A percentile compares a stretch with the other conserved stretches of the same genome.
Evolutionary conservation across 1,140 invertebrate species (phyloP).

Genomic region (Parasteatoda tepidariorum): DNA sequence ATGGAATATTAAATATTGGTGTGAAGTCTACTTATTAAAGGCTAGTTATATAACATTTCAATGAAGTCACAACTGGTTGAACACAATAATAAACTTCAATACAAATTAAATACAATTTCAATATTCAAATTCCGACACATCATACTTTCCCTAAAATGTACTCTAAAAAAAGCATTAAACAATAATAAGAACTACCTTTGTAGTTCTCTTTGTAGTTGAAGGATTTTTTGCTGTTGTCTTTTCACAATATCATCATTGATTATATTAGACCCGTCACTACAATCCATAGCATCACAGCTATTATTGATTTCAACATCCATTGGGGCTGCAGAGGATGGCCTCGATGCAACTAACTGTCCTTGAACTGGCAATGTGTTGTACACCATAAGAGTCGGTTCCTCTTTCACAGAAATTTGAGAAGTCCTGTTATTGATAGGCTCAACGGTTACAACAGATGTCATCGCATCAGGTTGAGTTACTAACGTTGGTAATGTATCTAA

Average conservation of each 20-base stretch:
- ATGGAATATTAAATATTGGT: too few species aligned
- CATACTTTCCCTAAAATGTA: too few species aligned
- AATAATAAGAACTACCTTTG: constrained; percentile 61
- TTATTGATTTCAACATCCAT: constrained; percentile 55
- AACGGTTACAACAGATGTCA: constrained; percentile 23
- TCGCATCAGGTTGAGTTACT: constrained; percentile 1
- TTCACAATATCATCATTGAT: constrained; percentile 70
- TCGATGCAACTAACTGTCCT: constrained; percentile 38
- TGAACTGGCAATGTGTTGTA: constrained; percentile 45
- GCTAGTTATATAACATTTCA: too few species aligned
- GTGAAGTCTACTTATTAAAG: too few species aligned
- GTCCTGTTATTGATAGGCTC: neutral
- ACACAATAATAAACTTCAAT: too few species aligned
- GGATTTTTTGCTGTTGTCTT: constrained; percentile 87
- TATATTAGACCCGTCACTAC: constrained; percentile 11
- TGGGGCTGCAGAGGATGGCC: constrained; percentile 45
- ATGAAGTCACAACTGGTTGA: too few species aligned
- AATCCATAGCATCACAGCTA: constrained; percentile 39
- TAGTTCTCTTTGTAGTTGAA: constrained; percentile 86
- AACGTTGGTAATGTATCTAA: constrained; percentile 25
- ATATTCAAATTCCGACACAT: too few species aligned
- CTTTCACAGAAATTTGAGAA: constrained; percentile 23
- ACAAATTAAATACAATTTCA: too few species aligned
- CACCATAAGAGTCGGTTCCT: constrained; percentile 21
- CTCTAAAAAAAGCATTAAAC: neutral